Evolutionary conservation across 2,888 invertebrate genomes (phyloP), one percentile per base, ranked within the genome.

Genomic region (Chouioia cunea): DNA sequence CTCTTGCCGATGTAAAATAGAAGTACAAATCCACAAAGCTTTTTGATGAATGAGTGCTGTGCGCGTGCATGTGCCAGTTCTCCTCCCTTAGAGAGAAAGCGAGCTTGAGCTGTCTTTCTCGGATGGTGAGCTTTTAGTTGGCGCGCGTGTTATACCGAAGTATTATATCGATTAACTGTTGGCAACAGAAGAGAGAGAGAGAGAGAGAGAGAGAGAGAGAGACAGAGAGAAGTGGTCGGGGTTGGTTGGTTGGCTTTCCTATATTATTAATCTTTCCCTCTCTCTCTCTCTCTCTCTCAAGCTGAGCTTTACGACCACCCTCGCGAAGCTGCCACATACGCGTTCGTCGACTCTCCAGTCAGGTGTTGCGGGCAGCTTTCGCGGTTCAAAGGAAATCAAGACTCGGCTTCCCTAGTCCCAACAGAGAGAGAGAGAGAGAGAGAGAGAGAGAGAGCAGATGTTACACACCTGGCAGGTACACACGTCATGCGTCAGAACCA

Each of bases 151-250:
- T 82, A 78, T 82, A 80, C 80, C 80, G 78, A 81, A 82, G 83
- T 83, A 82, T 84, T 81, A 83, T 85, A 84, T 85, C 84, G 85
- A 85, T 85, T 85, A 85, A 83, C 85, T 85, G 85, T 84, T 85
- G 80, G 83, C 80, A 83, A 81, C 85, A 85, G 84, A 84, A 83
- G 83, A 83, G 84, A 15, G 64, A n/a, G 52, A 68, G 56, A 53
- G 63, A 15, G 43, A 18, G 52, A 52, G 62, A 20, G 52, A 62
- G 56, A 47, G 53, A n/a, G 47, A 56, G 56, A 53, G 44, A 64
- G 53, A 52, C 4, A 48, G 20, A 50, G 78, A 79, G 78, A 79
- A 78, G 79, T 36, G 79, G 82, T 79, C 80, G 81, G 75, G 83
- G 80, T 77, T 77, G 79, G 79, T 77, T 78, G 78, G 75, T 36